Evolutionary conservation across 2,888 invertebrate species (phyloP).

Genomic region (Amiota mariae): DNA sequence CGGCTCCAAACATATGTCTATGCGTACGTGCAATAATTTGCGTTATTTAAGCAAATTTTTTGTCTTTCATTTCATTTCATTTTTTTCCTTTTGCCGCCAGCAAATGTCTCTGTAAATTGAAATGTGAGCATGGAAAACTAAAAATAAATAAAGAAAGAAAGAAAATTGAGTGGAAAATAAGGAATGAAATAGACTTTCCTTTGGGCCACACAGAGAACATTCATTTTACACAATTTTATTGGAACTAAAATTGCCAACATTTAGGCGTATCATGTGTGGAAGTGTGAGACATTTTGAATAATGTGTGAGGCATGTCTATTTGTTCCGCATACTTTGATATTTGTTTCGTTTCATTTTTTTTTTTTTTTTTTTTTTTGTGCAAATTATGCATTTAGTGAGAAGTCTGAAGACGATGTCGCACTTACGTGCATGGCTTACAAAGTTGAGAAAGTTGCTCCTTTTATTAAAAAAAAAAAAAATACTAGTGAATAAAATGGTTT

Average conservation of each 20-base stretch:
- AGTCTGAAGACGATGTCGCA: conserved; percentile 30
- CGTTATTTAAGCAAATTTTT: conserved; percentile 60
- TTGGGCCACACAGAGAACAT: conserved; percentile 48
- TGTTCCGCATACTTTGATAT: conserved; percentile 27
- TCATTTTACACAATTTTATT: conserved; percentile 47
- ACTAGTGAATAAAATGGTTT: background rate
- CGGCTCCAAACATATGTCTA: conserved; percentile 15
- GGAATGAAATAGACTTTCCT: conserved; percentile 63
- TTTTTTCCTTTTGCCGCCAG: conserved; percentile 14
- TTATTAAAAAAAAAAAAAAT: background rate
- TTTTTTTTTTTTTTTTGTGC: conserved; percentile 30
- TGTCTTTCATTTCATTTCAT: conserved; percentile 24
- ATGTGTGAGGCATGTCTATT: conserved; percentile 34
- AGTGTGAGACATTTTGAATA: conserved; percentile 39
- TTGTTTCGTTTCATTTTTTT: conserved; percentile 19
- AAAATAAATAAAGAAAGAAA: conserved; percentile 4
- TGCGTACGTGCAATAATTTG: conserved; percentile 62
- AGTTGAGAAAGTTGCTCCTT: background rate
- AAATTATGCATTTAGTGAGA: conserved; percentile 61
- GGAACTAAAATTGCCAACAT: conserved; percentile 49
- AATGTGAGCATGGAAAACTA: background rate
- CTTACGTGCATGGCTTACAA: conserved; percentile 48
- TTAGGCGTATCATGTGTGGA: conserved; percentile 39
- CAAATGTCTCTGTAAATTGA: conserved; percentile 28
- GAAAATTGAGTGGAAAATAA: conserved; percentile 34